Base-by-base conservation (phyloP, 2,797 vertebrate genomes). In the Discoglossus pictus region DNA sequence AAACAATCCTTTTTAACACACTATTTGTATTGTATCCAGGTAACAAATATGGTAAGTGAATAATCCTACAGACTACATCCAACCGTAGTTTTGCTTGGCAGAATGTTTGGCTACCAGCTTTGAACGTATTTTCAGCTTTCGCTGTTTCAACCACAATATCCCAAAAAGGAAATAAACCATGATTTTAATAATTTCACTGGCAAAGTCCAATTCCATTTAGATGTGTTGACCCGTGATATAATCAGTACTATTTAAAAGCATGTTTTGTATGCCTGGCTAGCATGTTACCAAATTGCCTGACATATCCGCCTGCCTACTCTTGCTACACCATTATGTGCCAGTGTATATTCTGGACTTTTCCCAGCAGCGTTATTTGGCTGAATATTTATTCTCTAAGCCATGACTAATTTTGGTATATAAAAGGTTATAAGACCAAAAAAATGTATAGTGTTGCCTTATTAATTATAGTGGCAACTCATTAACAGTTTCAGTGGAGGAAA, bases 41-140 rank as follows among this genome's bases (percentile, higher is more conserved):
- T 98, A 81, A 99, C 96, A 82, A 98, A 92, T 87, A 98, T 99
- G 96, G 97, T 99, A 92, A 99, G 97, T 97, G 90, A 83, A 78
- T 73, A 80, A 81, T 76, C 82, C 82, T 82, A 83, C 76, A 77
- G 74, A 85, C 76, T 80, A 81, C 85, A 87, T 68, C 85, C 58
- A 86, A 81, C 83, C 82, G 82, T 76, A 86, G 82, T 80, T 87
- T 80, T 84, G 81, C 83, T 83, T 84, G 78, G 85, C 84, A 85
- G 84, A 86, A 77, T 78, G 77, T 72, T 78, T 87, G 85, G 85
- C 82, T 79, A 83, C 87, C 83, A 81, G 82, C 85, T 86, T 87
- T 86, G 82, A 76, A 76, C 83, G 75, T 87, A 80, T 84, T 82
- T 84, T 75, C 78, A 82, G 81, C 80, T 82, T 86, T 81, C 88